Percentiles rank a stretch among this genome's conserved stretches.
Conservation (phyloP, 1,140 invertebrate species). For the Samia ricini region DNA sequence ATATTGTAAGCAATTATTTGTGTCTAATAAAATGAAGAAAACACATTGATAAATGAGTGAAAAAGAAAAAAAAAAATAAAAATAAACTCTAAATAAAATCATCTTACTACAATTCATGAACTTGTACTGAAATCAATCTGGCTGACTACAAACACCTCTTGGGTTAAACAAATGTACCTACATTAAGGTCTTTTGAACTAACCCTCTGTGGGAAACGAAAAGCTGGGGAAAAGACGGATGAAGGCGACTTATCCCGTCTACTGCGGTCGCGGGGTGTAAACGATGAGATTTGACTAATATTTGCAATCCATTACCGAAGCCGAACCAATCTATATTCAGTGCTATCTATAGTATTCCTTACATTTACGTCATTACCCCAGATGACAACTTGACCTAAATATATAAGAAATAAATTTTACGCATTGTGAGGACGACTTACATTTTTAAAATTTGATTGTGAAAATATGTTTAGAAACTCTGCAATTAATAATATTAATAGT, state of each 20-base stretch:
- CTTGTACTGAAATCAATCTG: background rate
- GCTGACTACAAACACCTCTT: slow-evolving; percentile 2
- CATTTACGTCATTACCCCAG: background rate
- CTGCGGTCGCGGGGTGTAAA: slow-evolving; percentile 34
- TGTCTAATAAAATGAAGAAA: too few species aligned
- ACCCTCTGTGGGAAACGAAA: slow-evolving; percentile 25
- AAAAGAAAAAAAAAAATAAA: too few species aligned
- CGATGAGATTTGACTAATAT: slow-evolving; percentile 67
- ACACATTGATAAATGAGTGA: too few species aligned
- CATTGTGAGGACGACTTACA: too few species aligned
- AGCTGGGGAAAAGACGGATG: slow-evolving; percentile 62
- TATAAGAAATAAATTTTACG: too few species aligned
- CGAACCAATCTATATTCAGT: background rate
- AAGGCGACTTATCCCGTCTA: slow-evolving; percentile 44
- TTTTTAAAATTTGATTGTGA: too few species aligned
- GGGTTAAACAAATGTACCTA: background rate
- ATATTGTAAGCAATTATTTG: too few species aligned
- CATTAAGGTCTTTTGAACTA: background rate
- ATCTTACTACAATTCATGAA: too few species aligned
- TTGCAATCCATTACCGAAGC: slow-evolving; percentile 64
- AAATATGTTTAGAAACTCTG: too few species aligned
- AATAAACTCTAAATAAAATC: too few species aligned
- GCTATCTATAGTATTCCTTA: background rate
- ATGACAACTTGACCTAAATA: too few species aligned
- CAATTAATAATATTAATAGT: too few species aligned